Conservation (phyloP, 1,140 invertebrate species). For the Geopemphigus sp. region DNA sequence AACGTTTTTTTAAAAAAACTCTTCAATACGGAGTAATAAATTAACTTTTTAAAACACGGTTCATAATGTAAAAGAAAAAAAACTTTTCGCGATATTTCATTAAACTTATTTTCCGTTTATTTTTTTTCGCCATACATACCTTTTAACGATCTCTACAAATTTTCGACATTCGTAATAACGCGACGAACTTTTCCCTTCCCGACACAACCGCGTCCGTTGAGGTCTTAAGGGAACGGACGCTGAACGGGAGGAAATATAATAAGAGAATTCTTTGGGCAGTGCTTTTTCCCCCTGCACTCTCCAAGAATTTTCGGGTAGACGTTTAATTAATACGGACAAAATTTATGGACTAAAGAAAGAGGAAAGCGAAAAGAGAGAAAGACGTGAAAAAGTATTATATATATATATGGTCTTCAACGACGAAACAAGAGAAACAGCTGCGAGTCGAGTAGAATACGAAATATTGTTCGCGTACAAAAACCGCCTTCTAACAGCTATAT, state of each 20-base stretch:
- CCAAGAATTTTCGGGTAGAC: conserved; percentile 29
- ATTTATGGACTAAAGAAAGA: conserved; percentile 31
- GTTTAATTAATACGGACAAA: conserved; percentile 47
- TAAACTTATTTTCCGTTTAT: conserved; percentile 5
- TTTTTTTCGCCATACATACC: too few relatives aligned
- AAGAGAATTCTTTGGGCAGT: conserved; percentile 39
- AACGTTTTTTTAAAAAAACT: not conserved
- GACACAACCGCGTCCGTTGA: too few relatives aligned
- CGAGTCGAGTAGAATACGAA: not conserved
- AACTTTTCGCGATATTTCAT: conserved; percentile 11
- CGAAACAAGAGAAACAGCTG: conserved; percentile 13
- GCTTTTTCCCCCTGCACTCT: not conserved
- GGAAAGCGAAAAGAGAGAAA: not conserved
- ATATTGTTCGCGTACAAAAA: not conserved
- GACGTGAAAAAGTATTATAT: not conserved
- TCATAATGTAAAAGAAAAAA: not conserved
- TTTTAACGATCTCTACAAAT: not conserved
- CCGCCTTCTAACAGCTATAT: not conserved
- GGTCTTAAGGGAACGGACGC: not conserved
- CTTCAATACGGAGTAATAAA: not conserved
- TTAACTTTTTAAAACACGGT: conserved; percentile 19
- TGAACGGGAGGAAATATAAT: not conserved
- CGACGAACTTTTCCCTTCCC: not conserved
- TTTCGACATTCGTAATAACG: conserved; percentile 33
- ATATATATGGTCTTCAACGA: not conserved